phyloP scores from a whole-genome alignment of 2,113 vertebrate genomes.

The Rhizomys pruinosus region DNA sequence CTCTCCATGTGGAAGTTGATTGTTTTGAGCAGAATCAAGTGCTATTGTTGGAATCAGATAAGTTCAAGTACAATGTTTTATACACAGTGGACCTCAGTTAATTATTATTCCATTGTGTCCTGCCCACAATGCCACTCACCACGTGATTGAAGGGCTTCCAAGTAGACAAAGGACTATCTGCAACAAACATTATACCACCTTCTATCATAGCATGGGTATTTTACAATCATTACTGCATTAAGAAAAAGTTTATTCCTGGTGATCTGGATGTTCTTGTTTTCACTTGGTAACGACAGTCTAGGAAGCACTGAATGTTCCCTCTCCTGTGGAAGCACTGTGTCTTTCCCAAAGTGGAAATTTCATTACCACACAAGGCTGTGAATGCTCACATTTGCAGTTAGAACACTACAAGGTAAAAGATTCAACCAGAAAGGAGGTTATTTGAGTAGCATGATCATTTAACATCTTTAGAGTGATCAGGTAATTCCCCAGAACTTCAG shows the following conservation, averaged over 20 bases:
- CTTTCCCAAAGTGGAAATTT: not conserved
- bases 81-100: not conserved
- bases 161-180: slow-evolving; percentile 10
- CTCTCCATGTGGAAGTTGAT: too few species aligned
- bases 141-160: not conserved
- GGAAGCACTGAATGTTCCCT: not conserved
- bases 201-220: not conserved
- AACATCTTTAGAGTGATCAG: too few species aligned
- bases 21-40: too few species aligned
- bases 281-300: not conserved
- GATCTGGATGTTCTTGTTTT: not conserved
- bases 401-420: slow-evolving; percentile 42
- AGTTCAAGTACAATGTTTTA: slow-evolving; percentile 32
- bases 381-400: not conserved
- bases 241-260: not conserved
- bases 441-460: not conserved
- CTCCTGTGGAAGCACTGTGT: not conserved
- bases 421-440: slow-evolving; percentile 3
- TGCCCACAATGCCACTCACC: not conserved
- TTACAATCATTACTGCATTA: not conserved
- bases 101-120: not conserved
- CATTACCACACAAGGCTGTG: not conserved
- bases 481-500: not conserved
- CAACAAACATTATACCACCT: not conserved
- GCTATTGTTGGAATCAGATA: slow-evolving; percentile 44